A percentile compares a stretch with the other conserved stretches of the same genome.
These are phyloP conservation scores for Cheilosia soror DNA, from an alignment of 2,888 invertebrate species.

Conservation along the genomic window DNA sequence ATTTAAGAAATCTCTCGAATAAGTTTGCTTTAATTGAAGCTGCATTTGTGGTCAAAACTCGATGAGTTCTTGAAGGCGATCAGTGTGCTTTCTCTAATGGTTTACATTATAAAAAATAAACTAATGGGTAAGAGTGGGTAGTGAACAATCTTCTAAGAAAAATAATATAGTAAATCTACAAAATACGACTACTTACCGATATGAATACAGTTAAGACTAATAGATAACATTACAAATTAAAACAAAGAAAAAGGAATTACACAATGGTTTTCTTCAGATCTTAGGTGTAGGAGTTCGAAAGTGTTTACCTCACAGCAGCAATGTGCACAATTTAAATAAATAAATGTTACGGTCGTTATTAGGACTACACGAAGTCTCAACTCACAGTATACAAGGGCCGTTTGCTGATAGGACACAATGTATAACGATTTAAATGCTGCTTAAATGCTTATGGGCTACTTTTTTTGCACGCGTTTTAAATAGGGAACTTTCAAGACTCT, in stretches of 20 bases:
- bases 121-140: constrained; percentile 3
- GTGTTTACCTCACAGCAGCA: too few species aligned
- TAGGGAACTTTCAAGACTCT: too few species aligned
- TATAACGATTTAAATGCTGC: too few species aligned
- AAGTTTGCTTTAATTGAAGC: neutral
- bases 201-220: constrained; percentile 45
- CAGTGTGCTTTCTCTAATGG: neutral
- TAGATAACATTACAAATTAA: constrained; percentile 21
- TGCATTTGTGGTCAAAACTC: neutral
- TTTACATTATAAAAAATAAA: constrained; percentile 15
- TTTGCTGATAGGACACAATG: too few species aligned
- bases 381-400: too few species aligned
- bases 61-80: constrained; percentile 30
- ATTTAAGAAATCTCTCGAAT: constrained; percentile 13
- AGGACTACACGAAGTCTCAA: too few species aligned
- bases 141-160: neutral
- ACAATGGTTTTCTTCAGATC: neutral
- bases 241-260: constrained; percentile 20
- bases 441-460: too few species aligned
- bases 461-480: too few species aligned
- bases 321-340: too few species aligned
- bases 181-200: constrained; percentile 39
- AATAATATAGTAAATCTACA: constrained; percentile 17
- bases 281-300: neutral
- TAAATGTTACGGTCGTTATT: too few species aligned